Evolutionary conservation across 1,140 invertebrate species (phyloP).

Genomic region (Andricus grossulariae): DNA sequence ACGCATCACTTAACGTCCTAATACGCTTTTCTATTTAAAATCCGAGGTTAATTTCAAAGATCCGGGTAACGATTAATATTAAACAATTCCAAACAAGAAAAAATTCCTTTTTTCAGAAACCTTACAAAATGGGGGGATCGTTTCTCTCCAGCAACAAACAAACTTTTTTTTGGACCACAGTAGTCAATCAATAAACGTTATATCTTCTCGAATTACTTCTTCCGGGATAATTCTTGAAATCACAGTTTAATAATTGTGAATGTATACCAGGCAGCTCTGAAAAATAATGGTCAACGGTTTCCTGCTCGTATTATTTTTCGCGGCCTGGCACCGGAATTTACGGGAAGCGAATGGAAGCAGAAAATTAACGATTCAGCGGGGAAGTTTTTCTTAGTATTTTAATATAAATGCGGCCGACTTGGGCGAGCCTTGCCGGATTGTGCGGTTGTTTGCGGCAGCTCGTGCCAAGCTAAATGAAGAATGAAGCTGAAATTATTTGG

Average conservation of each 20-base stretch:
- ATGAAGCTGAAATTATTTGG: slow-evolving; percentile 77
- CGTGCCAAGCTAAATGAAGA: slow-evolving; percentile 77
- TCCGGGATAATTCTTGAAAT: slow-evolving; percentile 35
- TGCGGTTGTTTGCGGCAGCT: slow-evolving; percentile 76
- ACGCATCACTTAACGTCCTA: no score
- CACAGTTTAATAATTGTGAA: slow-evolving; percentile 52
- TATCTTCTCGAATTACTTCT: slow-evolving; percentile 36
- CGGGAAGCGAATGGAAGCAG: slow-evolving; percentile 76
- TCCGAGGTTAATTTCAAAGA: no score
- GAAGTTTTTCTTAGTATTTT: slow-evolving; percentile 74
- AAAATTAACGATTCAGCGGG: slow-evolving; percentile 75
- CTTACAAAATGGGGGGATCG: no score
- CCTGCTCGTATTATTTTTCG: slow-evolving; percentile 75
- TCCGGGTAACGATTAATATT: no score
- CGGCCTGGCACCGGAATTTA: slow-evolving; percentile 67
- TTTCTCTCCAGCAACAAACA: no score
- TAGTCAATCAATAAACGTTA: slow-evolving; percentile 40
- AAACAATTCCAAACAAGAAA: background rate
- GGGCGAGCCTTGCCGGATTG: slow-evolving; percentile 54
- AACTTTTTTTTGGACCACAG: no score
- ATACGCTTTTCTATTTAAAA: no score
- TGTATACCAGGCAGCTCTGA: slow-evolving; percentile 59
- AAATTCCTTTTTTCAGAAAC: no score
- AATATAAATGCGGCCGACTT: slow-evolving; percentile 71
- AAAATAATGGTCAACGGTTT: slow-evolving; percentile 74